phyloP scores from a whole-genome alignment of 2,113 vertebrate genomes.

The Mungos mungo region DNA sequence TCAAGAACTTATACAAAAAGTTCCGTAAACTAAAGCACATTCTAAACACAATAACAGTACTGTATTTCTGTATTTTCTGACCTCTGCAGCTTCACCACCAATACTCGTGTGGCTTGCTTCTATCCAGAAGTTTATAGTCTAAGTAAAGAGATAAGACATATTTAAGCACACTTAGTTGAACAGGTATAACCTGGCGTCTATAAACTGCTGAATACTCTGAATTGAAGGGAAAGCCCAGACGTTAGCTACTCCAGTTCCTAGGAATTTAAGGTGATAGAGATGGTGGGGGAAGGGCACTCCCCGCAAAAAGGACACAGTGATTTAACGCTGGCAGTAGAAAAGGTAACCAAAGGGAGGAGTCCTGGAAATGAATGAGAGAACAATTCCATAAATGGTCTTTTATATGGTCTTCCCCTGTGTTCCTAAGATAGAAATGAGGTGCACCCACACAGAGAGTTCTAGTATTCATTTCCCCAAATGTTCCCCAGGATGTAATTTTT shows the following conservation, averaged over 20 bases:
- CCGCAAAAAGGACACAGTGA: not conserved
- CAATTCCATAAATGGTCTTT: not conserved
- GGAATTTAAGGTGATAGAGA: not conserved
- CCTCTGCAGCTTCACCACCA: not conserved
- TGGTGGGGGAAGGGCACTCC: not conserved
- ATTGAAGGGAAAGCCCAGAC: not conserved
- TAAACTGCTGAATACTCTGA: not conserved
- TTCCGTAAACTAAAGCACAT: not conserved
- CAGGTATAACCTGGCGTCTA: not conserved
- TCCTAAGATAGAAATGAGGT: not conserved
- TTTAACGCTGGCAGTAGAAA: not conserved
- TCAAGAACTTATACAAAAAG: not conserved
- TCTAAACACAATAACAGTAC: not conserved
- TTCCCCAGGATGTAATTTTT: not conserved
- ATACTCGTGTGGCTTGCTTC: not conserved
- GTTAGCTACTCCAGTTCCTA: not conserved
- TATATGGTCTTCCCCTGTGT: not conserved
- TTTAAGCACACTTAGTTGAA: not conserved
- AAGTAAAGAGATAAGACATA: not conserved
- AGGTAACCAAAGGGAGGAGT: not conserved
- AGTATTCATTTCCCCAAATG: not conserved
- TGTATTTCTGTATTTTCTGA: not conserved
- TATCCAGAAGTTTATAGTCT: not conserved
- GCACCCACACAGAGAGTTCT: not conserved
- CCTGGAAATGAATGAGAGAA: conserved; percentile 1